Evolutionary conservation across 2,113 vertebrate genomes (phyloP).

Genomic region (Parotia lawesii): DNA sequence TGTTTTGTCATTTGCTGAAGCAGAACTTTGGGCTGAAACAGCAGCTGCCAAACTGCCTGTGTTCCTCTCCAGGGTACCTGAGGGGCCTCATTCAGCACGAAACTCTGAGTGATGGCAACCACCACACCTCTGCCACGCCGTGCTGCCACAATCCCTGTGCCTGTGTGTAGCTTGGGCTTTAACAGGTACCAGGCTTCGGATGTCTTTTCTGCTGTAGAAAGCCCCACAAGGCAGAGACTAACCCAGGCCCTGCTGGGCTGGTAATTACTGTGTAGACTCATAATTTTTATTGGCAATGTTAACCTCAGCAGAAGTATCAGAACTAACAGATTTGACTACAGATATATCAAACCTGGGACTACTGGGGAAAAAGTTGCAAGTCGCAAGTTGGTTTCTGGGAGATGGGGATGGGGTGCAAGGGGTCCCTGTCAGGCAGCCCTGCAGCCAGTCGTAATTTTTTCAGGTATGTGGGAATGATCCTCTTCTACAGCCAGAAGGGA

Average conservation of each 20-base stretch:
- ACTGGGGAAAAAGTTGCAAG: not conserved
- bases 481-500: not conserved
- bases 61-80: not conserved
- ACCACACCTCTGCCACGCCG: rapidly evolving
- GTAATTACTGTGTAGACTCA: not conserved
- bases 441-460: not conserved
- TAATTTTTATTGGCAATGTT: not conserved
- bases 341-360: not conserved
- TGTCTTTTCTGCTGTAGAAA: not conserved
- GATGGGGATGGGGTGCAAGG: not conserved
- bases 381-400: not conserved
- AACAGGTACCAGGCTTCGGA: not conserved
- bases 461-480: not conserved
- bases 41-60: not conserved
- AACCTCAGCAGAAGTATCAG: not conserved
- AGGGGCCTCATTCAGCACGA: not conserved
- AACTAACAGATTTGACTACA: not conserved
- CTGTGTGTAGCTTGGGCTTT: rapidly evolving
- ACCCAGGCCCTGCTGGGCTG: not conserved
- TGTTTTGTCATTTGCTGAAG: not conserved
- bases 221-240: not conserved
- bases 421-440: not conserved
- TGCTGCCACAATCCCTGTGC: not conserved
- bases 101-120: not conserved
- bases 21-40: not conserved